Conservation (phyloP, 2,888 invertebrate genomes). For the Pemphredon lugubris region DNA sequence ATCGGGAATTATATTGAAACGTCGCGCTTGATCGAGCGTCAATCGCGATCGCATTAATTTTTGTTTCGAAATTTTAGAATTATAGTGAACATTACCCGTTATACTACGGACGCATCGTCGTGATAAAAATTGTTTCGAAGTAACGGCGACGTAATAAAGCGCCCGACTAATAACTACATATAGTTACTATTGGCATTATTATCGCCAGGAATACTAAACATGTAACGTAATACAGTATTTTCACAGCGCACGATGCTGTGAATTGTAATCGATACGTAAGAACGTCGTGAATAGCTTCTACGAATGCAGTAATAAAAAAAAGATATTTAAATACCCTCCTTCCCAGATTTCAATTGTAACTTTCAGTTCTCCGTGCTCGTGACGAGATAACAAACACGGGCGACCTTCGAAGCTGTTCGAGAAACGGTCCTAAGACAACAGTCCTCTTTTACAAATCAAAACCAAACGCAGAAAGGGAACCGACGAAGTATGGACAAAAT, state of each 20-base stretch:
- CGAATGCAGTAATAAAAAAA: conserved; percentile 13
- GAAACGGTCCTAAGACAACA: conserved; percentile 41
- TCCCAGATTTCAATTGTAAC: background rate
- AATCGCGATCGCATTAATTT: conserved; percentile 1
- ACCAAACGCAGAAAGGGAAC: background rate
- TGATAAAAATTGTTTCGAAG: background rate
- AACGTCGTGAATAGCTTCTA: conserved; percentile 19
- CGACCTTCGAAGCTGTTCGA: background rate
- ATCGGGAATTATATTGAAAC: conserved; percentile 2
- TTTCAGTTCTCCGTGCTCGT: background rate
- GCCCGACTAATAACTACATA: conserved; percentile 19
- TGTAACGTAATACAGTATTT: conserved; percentile 43
- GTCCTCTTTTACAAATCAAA: conserved; percentile 21
- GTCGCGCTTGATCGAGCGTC: conserved; percentile 10
- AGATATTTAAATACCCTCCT: background rate
- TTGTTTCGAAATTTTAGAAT: conserved; percentile 19
- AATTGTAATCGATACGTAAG: conserved; percentile 42
- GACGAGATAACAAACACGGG: no score
- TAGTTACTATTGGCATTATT: conserved; percentile 32
- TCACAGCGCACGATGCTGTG: conserved; percentile 36
- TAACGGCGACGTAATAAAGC: background rate
- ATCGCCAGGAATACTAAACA: conserved; percentile 31
- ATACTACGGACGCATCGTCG: conserved; percentile 2
- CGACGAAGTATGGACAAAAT: background rate
- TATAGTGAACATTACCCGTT: conserved; percentile 11